Evolutionary conservation across 2,888 invertebrate genomes (phyloP), one percentile per base, ranked within the genome.

Genomic region (Crossocerus cetratus): DNA sequence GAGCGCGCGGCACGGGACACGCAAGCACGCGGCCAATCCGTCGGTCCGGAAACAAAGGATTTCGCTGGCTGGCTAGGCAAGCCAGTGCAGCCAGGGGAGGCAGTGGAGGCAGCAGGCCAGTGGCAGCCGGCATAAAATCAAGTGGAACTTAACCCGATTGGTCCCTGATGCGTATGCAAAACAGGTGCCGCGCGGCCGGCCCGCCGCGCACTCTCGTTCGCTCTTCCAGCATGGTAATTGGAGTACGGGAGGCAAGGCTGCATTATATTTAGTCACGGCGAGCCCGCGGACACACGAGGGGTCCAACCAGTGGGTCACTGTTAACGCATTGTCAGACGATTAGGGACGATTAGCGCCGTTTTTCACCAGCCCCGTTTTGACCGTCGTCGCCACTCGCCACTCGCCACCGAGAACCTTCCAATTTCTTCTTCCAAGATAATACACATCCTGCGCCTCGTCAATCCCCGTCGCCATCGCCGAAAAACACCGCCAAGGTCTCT

Each of bases 281-380:
- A 77, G 78, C 79, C 73, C 78, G 76, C 82, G 81, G 32, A 32
- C 32, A 83, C 80, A 80, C 69, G 83, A 84, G 84, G 85, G 86
- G 83, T 82, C 83, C 79, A 77, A 75, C 80, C 81, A 88, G 85
- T 88, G 84, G 89, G 88, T 88, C 89, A 88, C 87, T 86, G 87
- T 76, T 89, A 88, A 86, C 84, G 85, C 87, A 88, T 88, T 88
- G 88, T 88, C 86, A 85, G 80, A 84, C 82, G 85, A 88, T 89
- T 88, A 84, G 79, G 83, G 79, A 80, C 85, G 83, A 87, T 88
- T 84, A 87, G 70, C 76, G 69, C 71, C 58, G 70, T 83, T 85
- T 32, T 82, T 79, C 76, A 74, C 72, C 65, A 78, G 69, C 79
- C 76, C 73, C 74, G 67, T 76, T 82, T 76, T 66, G 74, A 73